phyloP scores from a whole-genome alignment of 2,888 invertebrate species.

The Calameuta idolon region DNA sequence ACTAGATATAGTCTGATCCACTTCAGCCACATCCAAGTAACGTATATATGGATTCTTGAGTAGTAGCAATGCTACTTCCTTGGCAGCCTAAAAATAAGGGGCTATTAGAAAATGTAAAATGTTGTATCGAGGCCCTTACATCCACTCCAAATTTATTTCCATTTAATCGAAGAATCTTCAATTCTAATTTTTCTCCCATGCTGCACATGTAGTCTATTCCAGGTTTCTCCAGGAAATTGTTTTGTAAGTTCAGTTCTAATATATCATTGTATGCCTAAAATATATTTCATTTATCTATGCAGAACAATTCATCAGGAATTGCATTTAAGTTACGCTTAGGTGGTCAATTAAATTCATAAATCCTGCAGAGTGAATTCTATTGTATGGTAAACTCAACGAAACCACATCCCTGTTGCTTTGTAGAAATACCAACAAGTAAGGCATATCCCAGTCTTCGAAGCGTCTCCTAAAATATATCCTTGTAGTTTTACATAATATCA shows the following conservation, averaged over 20 bases:
- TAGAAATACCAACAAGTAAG: conserved; percentile 69
- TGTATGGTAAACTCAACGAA: conserved; percentile 71
- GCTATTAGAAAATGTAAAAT: background rate
- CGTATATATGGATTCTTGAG: conserved; percentile 67
- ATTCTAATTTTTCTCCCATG: conserved; percentile 56
- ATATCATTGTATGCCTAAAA: conserved; percentile 69
- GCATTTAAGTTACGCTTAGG: conserved; percentile 36
- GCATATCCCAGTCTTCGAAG: conserved; percentile 69
- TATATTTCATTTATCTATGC: conserved; percentile 39
- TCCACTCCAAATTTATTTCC: conserved; percentile 72
- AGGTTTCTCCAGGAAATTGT: conserved; percentile 69
- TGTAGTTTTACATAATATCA: background rate
- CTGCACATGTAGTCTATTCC: conserved; percentile 62
- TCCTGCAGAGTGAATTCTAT: conserved; percentile 64
- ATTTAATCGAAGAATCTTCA: conserved; percentile 70
- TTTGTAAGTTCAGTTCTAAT: conserved; percentile 71
- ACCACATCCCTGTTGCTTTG: conserved; percentile 67
- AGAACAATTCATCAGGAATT: conserved; percentile 68
- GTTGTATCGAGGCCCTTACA: conserved; percentile 44
- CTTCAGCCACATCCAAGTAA: conserved; percentile 72
- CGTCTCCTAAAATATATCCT: conserved; percentile 57
- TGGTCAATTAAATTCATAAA: conserved; percentile 46
- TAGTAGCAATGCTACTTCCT: conserved; percentile 69
- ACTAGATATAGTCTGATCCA: conserved; percentile 71
- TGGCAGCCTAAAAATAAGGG: conserved; percentile 65